Percentiles rank a stretch among this genome's conserved stretches.
phyloP scores from a whole-genome alignment of 2,888 invertebrate species.

The Dastarcus helophoroides region DNA sequence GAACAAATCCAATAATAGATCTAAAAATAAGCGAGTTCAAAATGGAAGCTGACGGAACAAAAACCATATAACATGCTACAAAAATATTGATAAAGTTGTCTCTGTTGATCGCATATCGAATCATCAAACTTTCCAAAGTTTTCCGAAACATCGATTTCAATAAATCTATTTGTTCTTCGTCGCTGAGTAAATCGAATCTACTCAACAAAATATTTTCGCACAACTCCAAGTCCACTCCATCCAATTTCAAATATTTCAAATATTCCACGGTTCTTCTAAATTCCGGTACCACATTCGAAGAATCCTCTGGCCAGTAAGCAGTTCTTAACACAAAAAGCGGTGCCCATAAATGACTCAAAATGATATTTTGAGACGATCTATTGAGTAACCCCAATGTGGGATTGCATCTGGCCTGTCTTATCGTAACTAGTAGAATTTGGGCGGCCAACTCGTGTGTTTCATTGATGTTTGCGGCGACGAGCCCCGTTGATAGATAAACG shows the following conservation, averaged over 20 bases:
- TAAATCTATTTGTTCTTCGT: slow-evolving; percentile 21
- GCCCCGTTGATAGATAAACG: not conserved
- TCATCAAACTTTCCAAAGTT: slow-evolving; percentile 19
- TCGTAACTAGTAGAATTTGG: slow-evolving; percentile 46
- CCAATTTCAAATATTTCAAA: slow-evolving; percentile 23
- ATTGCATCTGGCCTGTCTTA: slow-evolving; percentile 46
- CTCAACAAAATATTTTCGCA: slow-evolving; percentile 32
- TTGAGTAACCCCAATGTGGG: slow-evolving; percentile 41
- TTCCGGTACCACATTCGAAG: slow-evolving; percentile 30
- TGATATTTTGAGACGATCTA: slow-evolving; percentile 41
- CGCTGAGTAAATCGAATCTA: slow-evolving; percentile 26
- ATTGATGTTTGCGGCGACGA: not conserved
- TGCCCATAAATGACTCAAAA: slow-evolving; percentile 47
- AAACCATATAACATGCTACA: slow-evolving; percentile 26
- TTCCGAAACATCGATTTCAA: slow-evolving; percentile 17
- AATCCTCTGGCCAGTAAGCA: slow-evolving; percentile 44
- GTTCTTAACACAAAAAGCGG: slow-evolving; percentile 47
- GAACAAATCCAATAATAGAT: slow-evolving; percentile 34
- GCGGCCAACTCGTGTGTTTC: slow-evolving; percentile 47
- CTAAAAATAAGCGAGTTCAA: slow-evolving; percentile 31
- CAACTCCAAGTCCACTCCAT: slow-evolving; percentile 23
- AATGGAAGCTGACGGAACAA: slow-evolving; percentile 23
- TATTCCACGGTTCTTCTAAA: slow-evolving; percentile 20
- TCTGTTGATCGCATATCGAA: slow-evolving; percentile 18
- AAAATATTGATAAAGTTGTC: slow-evolving; percentile 25